Base-by-base conservation (phyloP, 2,888 invertebrate species). In the Callimorpha dominula region DNA sequence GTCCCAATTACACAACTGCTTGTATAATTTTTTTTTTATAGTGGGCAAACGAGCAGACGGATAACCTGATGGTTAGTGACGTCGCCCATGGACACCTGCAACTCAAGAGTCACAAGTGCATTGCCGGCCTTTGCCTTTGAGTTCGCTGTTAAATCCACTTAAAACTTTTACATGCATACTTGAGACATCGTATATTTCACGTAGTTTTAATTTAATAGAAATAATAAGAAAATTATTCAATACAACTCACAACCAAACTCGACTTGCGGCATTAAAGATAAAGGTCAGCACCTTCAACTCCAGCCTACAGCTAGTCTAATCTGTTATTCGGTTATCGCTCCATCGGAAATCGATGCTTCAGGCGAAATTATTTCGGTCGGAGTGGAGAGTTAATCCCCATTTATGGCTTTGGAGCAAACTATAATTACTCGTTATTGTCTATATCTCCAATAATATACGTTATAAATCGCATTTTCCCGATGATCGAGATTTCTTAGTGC, bases 401-500 rank as follows among this genome's bases (percentile, higher is more conserved):
- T 15, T 31, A 31, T 11, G n/a, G 15, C 15, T 67, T 54, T 12
- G n/a, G 12, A 54, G 42, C 65, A 65, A 67, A 75, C 67, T 74
- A 72, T 81, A 80, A 82, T 80, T 74, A 62, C 50, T 65, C 72
- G 73, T 66, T 76, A 74, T 75, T 72, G 76, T 65, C 54, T 67
- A 14, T 50, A 65, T 65, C 42, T 73, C 52, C 78, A 76, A 81
- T 83, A 81, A 73, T 67, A 74, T 9, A 9, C 15, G 57, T 74
- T 81, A 72, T 70, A 81, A 82, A 82, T 83, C 77, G 77, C 76
- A 81, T 81, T 84, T 83, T 68, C 72, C 65, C 66, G 64, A 79
- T 84, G 80, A 82, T 82, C 67, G 75, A 76, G 71, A 68, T 78
- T 76, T 82, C 80, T 78, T 78, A 76, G 76, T 73, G 76, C 77